Percentiles rank a stretch among this genome's conserved stretches.
phyloP scores from a whole-genome alignment of 2,888 invertebrate species.

The Hartigia nigra region DNA sequence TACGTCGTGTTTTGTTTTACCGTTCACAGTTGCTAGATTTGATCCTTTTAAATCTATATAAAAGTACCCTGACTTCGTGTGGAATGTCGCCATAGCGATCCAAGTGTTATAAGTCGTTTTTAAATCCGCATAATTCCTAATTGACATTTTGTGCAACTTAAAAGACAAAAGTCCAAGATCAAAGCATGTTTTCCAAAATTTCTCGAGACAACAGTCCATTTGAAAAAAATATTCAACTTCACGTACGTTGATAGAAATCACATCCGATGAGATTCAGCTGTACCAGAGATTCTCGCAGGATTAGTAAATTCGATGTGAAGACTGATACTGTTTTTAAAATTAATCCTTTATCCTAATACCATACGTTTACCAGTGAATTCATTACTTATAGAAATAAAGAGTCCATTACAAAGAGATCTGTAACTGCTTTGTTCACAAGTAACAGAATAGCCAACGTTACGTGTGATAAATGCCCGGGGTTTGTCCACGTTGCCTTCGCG shows the following conservation, averaged over 20 bases:
- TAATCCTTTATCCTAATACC: not conserved
- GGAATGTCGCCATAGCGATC: not conserved
- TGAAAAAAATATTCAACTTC: not conserved
- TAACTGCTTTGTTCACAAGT: not conserved
- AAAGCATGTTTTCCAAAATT: not conserved
- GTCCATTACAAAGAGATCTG: not conserved
- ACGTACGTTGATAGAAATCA: not conserved
- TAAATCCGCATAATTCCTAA: not conserved
- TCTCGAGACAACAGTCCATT: not conserved
- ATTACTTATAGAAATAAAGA: not conserved
- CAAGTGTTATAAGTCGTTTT: not conserved
- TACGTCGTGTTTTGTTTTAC: not conserved
- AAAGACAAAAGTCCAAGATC: not conserved
- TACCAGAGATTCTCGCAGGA: not conserved
- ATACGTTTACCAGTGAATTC: not conserved
- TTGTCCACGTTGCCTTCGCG: constrained; percentile 61
- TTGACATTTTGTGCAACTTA: not conserved
- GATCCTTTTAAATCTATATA: not conserved
- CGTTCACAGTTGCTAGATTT: not conserved
- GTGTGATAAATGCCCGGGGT: constrained; percentile 51
- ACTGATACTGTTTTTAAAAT: not conserved
- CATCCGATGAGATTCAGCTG: not conserved
- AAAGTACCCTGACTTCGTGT: not conserved
- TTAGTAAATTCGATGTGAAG: not conserved
- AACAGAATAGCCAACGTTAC: not conserved